Percentiles rank a stretch among this genome's conserved stretches.
Conservation (phyloP, 2,113 vertebrate genomes). For the Hyaena hyaena region DNA sequence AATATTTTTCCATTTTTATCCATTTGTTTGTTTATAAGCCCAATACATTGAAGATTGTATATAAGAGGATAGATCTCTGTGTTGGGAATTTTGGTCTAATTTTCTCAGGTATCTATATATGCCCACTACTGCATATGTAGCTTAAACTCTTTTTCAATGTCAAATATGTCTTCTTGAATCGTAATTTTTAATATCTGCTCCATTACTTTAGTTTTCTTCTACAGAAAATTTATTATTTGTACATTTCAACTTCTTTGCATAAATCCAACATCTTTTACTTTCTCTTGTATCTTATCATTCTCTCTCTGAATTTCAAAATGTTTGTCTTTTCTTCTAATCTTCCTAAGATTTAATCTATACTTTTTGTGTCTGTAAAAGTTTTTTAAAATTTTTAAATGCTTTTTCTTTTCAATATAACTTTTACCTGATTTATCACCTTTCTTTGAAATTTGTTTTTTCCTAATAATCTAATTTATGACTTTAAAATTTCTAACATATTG, state of each 20-base stretch:
- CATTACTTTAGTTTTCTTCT: not conserved
- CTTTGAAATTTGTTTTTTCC: not conserved
- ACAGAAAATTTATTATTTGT: not conserved
- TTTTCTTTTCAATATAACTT: not conserved
- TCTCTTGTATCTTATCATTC: not conserved
- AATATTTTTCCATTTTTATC: not conserved
- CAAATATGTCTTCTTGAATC: not conserved
- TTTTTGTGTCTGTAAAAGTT: not conserved
- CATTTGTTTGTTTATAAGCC: not conserved
- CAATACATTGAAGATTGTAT: not conserved
- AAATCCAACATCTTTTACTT: not conserved
- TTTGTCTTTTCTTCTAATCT: not conserved
- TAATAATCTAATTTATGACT: not conserved
- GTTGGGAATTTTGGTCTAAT: not conserved
- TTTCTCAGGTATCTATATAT: not conserved
- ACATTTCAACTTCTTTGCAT: not conserved
- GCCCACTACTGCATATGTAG: not conserved
- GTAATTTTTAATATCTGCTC: not conserved
- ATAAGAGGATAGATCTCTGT: not conserved
- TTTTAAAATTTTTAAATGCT: not conserved
- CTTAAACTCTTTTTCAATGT: not conserved
- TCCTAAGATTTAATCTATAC: not conserved
- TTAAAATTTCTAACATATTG: not conserved
- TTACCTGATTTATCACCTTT: not conserved
- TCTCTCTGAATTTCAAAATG: not conserved